Base-by-base conservation (phyloP, 2,888 invertebrate species). In the Andrena flavipes region DNA sequence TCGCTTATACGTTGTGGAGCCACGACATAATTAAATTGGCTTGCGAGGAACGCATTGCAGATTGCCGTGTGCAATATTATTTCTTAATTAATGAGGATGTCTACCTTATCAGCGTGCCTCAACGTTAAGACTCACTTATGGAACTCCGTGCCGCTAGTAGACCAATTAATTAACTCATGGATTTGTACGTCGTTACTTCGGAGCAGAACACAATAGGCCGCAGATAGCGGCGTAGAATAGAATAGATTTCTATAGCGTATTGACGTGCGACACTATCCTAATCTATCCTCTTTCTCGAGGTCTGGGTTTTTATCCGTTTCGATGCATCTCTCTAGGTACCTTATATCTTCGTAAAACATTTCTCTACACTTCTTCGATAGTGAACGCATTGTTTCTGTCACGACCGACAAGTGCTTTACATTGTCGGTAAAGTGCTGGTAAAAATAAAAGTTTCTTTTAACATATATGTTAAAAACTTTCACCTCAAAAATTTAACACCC, bases 111-210 rank as follows among this genome's bases (percentile, higher is more conserved):
- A 72, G 29, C 49, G 48, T n/a, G n/a, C 49, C 20, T 60, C n/a
- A 23, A n/a, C 54, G 79, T 60, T 20, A 23, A 79, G 20, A n/a
- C 20, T 30, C 67, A 49, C 67, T 79, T 69, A 48, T 35, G 69
- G 16, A 59, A 63, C 54, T 26, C 59, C 26, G n/a, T 29, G 65
- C 13, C 54, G 23, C 4, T 30, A 13, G 23, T 10, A 8, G 56
- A 71, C 63, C 75, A 64, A 85, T 85, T 85, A 85, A 85, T 85
- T 85, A 85, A 83, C 60, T 62, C 64, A 26, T 48, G 70, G 65
- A 85, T 74, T 74, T 65, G 54, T 65, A 64, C 62, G 63, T 29
- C 26, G 33, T 13, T 49, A 29, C 29, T 16, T 69, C 23, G 30
- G 62, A 71, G 63, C 6, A 20, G 29, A 69, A 29, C 33, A 79